phyloP scores from a whole-genome alignment of 1,140 invertebrate species.

The Sminthurinus signatus region DNA sequence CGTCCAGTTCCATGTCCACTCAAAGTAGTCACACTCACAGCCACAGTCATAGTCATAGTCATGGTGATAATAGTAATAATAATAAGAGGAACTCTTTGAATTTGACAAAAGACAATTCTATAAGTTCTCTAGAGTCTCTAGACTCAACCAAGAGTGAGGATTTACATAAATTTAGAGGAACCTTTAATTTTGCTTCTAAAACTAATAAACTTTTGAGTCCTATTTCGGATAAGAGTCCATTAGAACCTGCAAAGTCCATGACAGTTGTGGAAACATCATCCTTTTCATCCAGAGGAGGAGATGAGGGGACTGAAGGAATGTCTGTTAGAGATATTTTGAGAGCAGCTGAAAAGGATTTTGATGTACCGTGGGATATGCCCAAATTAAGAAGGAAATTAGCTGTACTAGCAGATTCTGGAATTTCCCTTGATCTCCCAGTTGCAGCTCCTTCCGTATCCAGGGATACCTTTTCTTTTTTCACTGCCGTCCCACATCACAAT shows the following conservation, averaged over 20 bases:
- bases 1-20: no score
- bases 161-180: constrained; percentile 8
- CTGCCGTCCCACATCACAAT: background rate
- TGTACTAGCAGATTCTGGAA: constrained; percentile 36
- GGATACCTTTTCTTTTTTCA: constrained; percentile 13
- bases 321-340: constrained; percentile 41
- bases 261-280: no score
- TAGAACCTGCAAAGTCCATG: constrained; percentile 55
- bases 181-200: background rate
- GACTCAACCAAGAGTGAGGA: constrained; percentile 38
- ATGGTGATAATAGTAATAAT: no score
- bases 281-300: background rate
- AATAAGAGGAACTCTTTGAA: no score
- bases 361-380: constrained; percentile 82
- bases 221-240: constrained; percentile 82
- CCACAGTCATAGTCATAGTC: no score
- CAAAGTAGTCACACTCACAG: no score
- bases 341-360: constrained; percentile 55
- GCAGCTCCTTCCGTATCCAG: constrained; percentile 36
- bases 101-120: constrained; percentile 32
- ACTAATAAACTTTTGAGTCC: constrained; percentile 59
- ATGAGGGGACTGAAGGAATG: constrained; percentile 8
- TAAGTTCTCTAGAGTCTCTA: constrained; percentile 38
- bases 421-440: constrained; percentile 30
- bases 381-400: constrained; percentile 64